Base-by-base conservation (phyloP, 2,797 vertebrate genomes). In the Enteromius paludinosus region DNA sequence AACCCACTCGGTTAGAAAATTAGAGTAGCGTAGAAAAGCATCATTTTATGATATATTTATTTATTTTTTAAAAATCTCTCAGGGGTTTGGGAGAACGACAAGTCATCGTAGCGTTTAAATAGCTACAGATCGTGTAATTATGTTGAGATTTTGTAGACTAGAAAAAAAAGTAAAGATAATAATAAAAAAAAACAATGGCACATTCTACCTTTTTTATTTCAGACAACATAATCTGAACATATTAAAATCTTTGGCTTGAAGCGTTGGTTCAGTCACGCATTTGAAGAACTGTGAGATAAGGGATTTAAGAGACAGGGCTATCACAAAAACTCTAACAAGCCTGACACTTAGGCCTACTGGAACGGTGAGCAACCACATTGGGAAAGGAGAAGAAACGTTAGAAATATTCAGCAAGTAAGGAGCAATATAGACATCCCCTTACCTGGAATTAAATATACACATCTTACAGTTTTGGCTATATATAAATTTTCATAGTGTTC, bases 211-310 rank as follows among this genome's bases (percentile, higher is more conserved):
- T 87, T 88, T 82, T 96, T 97, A 97, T 98, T 97, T 97, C 96
- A 97, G 96, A 97, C 97, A 96, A 96, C 96, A 97, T 93, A 92
- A 94, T 94, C 88, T 96, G 96, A 96, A 97, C 97, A 98, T 97
- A 96, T 96, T 96, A 97, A 98, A 98, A 98, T 99, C 98, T 99
- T 98, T 99, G 98, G 98, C 96, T 98, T 99, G 95, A 94, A 96
- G 96, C 96, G 95, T 94, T 91, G 93, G 94, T 91, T 95, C 91
- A 93, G 95, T 92, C 91, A 94, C 93, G 92, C 94, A 92, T 94
- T 91, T 94, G 93, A 87, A 86, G 85, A 89, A 88, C 80, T 79
- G 83, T 86, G 86, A 85, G 83, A 84, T 87, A 83, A 85, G 88
- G 84, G 78, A 76, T 76, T 72, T 71, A 79, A 79, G 79, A 85